A percentile compares a stretch with the other conserved stretches of the same genome.
phyloP scores from a whole-genome alignment of 2,888 invertebrate species.

The Andrena bicolor region DNA sequence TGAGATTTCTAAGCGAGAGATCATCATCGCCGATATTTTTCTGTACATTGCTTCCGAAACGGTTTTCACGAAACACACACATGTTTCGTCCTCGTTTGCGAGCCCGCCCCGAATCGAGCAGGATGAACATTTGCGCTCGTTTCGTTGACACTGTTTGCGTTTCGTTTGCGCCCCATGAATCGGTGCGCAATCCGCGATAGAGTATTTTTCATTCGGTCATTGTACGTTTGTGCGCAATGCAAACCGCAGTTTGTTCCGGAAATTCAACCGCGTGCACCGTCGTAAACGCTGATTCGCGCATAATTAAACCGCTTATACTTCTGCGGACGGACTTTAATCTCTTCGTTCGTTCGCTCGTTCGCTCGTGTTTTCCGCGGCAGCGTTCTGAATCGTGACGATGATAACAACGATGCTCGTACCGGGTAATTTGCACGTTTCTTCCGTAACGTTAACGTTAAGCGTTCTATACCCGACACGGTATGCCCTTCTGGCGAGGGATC shows the following conservation, averaged over 20 bases:
- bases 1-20: slow-evolving; percentile 1
- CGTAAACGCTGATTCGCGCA: slow-evolving; percentile 14
- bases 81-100: neutral
- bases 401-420: slow-evolving; percentile 1
- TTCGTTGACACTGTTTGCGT: slow-evolving; percentile 4
- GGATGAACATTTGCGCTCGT: slow-evolving; percentile 19
- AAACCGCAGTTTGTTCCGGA: neutral
- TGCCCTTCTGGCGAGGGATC: neutral
- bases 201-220: slow-evolving; percentile 24
- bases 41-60: neutral
- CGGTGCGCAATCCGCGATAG: neutral
- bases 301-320: slow-evolving; percentile 28
- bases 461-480: neutral
- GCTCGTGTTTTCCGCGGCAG: slow-evolving; percentile 16
- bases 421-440: slow-evolving; percentile 2
- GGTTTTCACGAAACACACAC: neutral
- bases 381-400: slow-evolving; percentile 1
- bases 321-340: slow-evolving; percentile 15
- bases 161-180: slow-evolving; percentile 10
- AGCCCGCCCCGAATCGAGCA: slow-evolving; percentile 17
- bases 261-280: neutral
- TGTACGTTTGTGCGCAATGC: neutral
- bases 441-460: neutral
- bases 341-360: neutral
- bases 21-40: neutral